phyloP scores from a whole-genome alignment of 2,797 vertebrate genomes.

The Pteronotus mesoamericanus region DNA sequence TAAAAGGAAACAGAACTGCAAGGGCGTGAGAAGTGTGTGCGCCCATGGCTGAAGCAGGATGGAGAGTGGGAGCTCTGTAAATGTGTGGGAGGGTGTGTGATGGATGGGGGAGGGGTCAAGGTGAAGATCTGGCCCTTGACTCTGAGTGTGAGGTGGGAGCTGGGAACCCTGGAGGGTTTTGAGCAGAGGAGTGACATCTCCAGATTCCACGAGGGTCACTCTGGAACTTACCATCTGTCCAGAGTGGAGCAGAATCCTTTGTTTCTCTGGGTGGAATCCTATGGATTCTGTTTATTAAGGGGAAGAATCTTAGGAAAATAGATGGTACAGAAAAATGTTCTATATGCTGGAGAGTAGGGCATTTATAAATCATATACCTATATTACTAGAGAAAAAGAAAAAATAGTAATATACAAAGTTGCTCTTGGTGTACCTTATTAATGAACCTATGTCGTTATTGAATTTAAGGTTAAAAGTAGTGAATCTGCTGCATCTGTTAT shows the following conservation, averaged over 20 bases:
- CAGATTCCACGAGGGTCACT: background rate
- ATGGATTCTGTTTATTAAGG: background rate
- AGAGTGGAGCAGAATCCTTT: background rate
- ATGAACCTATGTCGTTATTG: background rate
- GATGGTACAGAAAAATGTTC: background rate
- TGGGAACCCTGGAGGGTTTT: background rate
- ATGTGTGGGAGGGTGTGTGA: background rate
- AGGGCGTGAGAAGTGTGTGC: background rate
- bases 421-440: background rate
- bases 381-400: background rate
- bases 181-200: background rate
- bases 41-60: background rate
- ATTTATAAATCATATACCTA: background rate
- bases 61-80: background rate
- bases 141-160: background rate
- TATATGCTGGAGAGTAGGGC: background rate
- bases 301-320: background rate
- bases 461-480: background rate
- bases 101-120: fast-evolving
- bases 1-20: too few relatives aligned
- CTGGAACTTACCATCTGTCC: background rate
- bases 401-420: background rate
- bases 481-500: background rate
- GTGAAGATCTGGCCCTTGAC: background rate
- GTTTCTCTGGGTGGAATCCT: background rate